Evolutionary conservation across 2,113 vertebrate genomes (phyloP), one percentile per base, ranked within the genome.

Genomic region (Agapornis roseicollis): DNA sequence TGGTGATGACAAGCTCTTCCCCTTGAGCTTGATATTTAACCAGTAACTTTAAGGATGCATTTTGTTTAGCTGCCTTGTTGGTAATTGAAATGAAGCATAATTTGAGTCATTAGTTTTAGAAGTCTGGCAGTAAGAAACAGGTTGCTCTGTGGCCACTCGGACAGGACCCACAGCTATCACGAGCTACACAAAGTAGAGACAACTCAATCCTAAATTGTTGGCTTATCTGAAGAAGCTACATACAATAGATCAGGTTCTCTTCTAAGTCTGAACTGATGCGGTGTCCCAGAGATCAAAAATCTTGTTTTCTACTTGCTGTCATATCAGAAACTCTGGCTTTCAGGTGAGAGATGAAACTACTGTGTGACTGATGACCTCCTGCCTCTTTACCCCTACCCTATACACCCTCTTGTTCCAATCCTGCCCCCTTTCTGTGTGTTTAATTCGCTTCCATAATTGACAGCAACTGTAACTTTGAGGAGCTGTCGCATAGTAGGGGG

Each of bases 111-210:
- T 24, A 73, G 29, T 49, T 33, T 55, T 33, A 10, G 19, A 44
- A 56, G 49, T 60, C 23, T 37, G 39, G 17, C 33, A 33, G 0
- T 52, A 0, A 4, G 10, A 13, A 52, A 9, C 3, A 22, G 27
- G 33, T 50, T 29, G 29, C 58, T 50, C 10, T 27, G 44, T 13
- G 24, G 33, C 80, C 7, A 1, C 49, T 77, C 1, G 0, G 35
- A 22, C 28, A 47, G 64, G 33, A 46, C 50, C 33, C 56, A 27
- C 37, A 41, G 56, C 52, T 85, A 10, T 55, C 61, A 35, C 0
- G 4, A 52, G 31, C 63, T 53, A 17, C 53, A 28, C 4, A 2
- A 17, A 22, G 39, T 33, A 66, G 80, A 50, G 50, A 46, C 17
- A 33, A 35, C 50, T 76, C 61, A 42, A 1, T 81, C 44, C 13